Conservation (phyloP, 92 coral and sea anemone species). For the Parazoanthus atlanticus region DNA sequence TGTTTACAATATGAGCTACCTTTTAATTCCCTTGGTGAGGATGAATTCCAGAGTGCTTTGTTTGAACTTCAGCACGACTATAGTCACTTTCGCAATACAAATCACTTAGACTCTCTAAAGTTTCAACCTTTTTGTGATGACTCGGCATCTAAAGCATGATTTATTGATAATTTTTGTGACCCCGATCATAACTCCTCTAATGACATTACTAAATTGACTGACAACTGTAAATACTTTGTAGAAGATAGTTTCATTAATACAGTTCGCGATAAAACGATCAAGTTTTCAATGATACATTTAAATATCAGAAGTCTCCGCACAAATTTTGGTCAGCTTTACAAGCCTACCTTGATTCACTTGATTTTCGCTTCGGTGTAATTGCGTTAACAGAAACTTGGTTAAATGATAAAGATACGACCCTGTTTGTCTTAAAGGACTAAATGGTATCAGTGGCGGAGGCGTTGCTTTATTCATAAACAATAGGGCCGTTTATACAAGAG, state of each 20-base stretch:
- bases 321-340: neutral
- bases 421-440: neutral
- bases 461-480: neutral
- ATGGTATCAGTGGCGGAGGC: neutral
- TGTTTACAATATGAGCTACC: neutral
- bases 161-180: constrained; percentile 1
- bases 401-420: neutral
- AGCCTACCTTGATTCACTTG: neutral
- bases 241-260: neutral
- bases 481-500: too few relatives aligned
- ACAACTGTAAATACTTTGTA: neutral
- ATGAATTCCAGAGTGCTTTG: neutral
- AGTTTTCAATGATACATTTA: neutral
- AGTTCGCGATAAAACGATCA: constrained; percentile 3
- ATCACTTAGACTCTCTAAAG: too few relatives aligned
- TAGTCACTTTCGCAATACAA: too few relatives aligned
- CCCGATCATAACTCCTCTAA: neutral
- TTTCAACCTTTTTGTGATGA: too few relatives aligned
- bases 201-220: neutral
- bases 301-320: neutral
- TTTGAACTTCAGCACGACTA: neutral
- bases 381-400: neutral
- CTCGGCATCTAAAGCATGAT: neutral
- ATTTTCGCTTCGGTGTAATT: neutral
- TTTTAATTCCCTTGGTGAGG: neutral